Conservation (phyloP, 2,113 vertebrate species). For the Lampris incognitus region DNA sequence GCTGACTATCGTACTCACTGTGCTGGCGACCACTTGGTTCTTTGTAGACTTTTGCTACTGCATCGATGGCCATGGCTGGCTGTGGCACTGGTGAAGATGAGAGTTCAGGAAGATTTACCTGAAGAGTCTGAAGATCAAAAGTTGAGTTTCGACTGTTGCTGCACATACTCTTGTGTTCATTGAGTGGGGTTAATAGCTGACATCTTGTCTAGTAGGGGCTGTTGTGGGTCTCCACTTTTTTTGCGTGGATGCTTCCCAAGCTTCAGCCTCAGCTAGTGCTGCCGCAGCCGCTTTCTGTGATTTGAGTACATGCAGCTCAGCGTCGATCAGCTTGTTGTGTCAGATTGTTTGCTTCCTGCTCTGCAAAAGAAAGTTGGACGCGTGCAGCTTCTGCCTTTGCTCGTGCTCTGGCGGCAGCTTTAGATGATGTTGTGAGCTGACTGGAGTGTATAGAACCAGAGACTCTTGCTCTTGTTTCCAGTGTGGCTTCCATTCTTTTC, state of each 20-base stretch:
- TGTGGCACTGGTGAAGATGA: not conserved
- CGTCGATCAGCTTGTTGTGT: not conserved
- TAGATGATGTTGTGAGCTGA: not conserved
- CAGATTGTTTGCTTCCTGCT: not conserved
- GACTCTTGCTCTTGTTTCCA: not conserved
- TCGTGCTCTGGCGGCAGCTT: not conserved
- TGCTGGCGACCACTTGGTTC: not conserved
- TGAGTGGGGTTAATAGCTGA: not conserved
- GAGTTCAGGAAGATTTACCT: not conserved
- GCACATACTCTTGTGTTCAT: not conserved
- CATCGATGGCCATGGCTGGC: too few relatives aligned
- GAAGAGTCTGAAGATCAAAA: not conserved
- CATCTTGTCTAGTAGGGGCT: not conserved
- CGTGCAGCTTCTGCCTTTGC: not conserved
- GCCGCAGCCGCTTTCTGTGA: not conserved
- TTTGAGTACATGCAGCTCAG: not conserved
- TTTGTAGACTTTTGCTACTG: not conserved
- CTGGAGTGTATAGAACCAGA: not conserved
- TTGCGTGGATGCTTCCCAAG: not conserved
- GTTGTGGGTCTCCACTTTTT: not conserved
- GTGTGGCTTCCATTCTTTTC: not conserved
- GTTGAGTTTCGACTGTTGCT: not conserved
- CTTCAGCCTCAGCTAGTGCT: not conserved
- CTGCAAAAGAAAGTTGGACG: not conserved
- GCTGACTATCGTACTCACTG: not conserved